Base-by-base conservation (phyloP, 2,113 vertebrate genomes). In the Anguilla rostrata region DNA sequence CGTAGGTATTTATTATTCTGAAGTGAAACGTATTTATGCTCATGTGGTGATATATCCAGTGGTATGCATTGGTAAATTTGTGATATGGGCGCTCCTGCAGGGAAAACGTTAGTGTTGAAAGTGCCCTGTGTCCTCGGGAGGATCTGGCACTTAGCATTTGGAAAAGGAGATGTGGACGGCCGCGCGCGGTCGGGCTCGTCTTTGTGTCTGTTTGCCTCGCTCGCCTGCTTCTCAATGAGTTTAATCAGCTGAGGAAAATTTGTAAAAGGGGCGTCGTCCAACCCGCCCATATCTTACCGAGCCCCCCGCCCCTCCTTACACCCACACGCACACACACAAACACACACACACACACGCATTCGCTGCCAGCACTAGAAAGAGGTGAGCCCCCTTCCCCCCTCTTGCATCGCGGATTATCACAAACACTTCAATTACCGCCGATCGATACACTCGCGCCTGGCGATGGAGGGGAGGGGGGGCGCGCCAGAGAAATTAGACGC, bases 191-290 rank as follows among this genome's bases (percentile, higher is more conserved):
- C 94, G 94, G 92, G 93, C 92, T 92, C 93, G 93, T 94, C 94
- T 96, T 96, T 95, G 94, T 95, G 94, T 94, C 93, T 94, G 94
- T 96, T 95, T 96, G 94, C 95, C 95, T 94, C 94, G 95, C 93
- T 95, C 94, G 94, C 95, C 95, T 95, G 94, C 88, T 90, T 94
- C 93, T 95, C 94, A 96, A 95, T 96, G 95, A 96, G 95, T 94
- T 95, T 95, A 96, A 96, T 96, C 95, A 96, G 94, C 94, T 96
- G 95, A 94, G 95, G 95, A 95, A 94, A 95, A 95, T 94, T 94
- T 90, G 93, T 92, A 92, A 94, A 94, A 95, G 94, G 92, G 92
- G 94, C 93, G 95, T 95, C 92, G 92, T 93, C 93, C 93, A 93
- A 90, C 94, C 94, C 93, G 93, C 94, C 95, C 94, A 95, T 95